phyloP scores from a whole-genome alignment of 1,140 invertebrate genomes.

The Vanessa atalanta region DNA sequence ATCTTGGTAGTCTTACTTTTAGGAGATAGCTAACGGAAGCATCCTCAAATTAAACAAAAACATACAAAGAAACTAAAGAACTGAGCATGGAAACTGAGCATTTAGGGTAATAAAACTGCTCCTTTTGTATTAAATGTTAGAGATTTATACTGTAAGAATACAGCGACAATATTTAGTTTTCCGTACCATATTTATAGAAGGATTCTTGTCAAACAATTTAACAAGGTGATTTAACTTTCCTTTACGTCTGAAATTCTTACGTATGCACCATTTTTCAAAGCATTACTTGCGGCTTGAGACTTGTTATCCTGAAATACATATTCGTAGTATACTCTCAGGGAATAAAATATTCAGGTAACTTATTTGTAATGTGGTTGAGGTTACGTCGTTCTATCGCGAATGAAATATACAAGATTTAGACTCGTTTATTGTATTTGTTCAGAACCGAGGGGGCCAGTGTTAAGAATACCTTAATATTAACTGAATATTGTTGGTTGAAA shows the following conservation, averaged over 20 bases:
- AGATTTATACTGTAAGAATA: neutral
- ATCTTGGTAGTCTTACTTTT: too few relatives aligned
- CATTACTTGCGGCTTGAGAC: constrained; percentile 40
- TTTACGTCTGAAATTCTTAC: constrained; percentile 31
- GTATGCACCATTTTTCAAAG: constrained; percentile 42
- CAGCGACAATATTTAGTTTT: neutral
- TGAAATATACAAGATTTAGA: neutral
- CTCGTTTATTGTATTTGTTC: neutral
- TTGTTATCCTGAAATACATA: constrained; percentile 39
- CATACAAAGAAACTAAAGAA: too few relatives aligned
- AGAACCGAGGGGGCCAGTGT: neutral
- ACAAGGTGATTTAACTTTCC: constrained; percentile 41
- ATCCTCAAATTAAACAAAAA: too few relatives aligned
- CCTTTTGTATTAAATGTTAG: too few relatives aligned
- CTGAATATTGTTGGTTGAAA: too few relatives aligned
- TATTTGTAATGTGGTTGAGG: constrained; percentile 8
- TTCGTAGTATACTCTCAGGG: constrained; percentile 13
- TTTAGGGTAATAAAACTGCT: too few relatives aligned
- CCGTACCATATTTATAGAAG: neutral
- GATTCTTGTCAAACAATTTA: constrained; percentile 34
- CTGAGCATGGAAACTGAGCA: too few relatives aligned
- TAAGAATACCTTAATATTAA: too few relatives aligned
- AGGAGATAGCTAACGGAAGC: too few relatives aligned
- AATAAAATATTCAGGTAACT: constrained; percentile 19
- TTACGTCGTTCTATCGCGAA: neutral